A percentile compares a stretch with the other conserved stretches of the same genome.
These are phyloP conservation scores for Neomonachus schauinslandi DNA, from an alignment of 2,113 vertebrate species.

Conservation along the genomic window DNA sequence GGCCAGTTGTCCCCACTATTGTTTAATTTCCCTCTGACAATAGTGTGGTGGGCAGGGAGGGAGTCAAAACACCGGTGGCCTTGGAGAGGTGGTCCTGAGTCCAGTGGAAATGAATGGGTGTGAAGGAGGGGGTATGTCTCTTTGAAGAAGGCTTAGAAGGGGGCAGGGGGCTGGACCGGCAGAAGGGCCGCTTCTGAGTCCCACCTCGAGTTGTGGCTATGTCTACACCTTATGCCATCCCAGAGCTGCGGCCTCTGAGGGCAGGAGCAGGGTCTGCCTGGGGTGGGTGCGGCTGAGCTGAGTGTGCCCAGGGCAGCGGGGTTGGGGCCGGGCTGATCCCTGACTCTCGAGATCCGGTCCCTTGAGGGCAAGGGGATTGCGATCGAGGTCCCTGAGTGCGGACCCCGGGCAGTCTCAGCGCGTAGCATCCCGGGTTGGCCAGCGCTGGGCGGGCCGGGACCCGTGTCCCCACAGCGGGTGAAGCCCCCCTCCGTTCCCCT, in stretches of 20 bases:
- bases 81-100: neutral
- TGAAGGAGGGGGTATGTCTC: neutral
- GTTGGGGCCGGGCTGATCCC: neutral
- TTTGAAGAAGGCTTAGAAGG: neutral
- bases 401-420: fast-evolving
- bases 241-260: neutral
- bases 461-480: fast-evolving
- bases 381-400: fast-evolving
- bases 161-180: too few species aligned
- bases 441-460: neutral
- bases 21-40: neutral
- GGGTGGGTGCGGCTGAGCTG: neutral
- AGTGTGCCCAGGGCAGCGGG: neutral
- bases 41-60: neutral
- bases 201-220: neutral
- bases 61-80: neutral
- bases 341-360: neutral
- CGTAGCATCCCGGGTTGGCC: neutral
- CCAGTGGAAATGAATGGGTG: neutral
- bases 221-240: neutral
- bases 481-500: neutral
- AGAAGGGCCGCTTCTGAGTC: neutral
- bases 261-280: neutral
- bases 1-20: neutral
- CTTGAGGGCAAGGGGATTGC: fast-evolving